Evolutionary conservation across 2,797 vertebrate species (phyloP).

Genomic region (Typhlichthys subterraneus): DNA sequence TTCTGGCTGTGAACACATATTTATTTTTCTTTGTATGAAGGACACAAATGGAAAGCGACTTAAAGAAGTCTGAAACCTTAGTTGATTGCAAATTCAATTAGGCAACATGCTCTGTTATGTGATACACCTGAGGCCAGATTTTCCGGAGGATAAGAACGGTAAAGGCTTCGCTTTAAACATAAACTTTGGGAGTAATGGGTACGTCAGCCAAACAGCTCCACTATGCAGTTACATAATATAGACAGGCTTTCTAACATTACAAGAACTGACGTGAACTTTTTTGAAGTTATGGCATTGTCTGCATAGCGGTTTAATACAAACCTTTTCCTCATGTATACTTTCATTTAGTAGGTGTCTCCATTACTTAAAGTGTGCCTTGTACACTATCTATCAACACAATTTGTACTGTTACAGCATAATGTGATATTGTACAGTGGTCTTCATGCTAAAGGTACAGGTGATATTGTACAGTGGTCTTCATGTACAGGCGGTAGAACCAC

Average conservation of each 20-base stretch:
- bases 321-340: background rate
- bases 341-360: no score
- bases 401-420: no score
- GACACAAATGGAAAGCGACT: conserved; percentile 52
- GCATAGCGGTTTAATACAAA: background rate
- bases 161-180: background rate
- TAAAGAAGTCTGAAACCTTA: conserved; percentile 45
- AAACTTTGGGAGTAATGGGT: conserved; percentile 4
- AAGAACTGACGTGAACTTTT: background rate
- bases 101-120: conserved; percentile 61
- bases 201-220: conserved; percentile 25
- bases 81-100: conserved; percentile 78
- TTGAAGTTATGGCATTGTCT: background rate
- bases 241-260: conserved; percentile 11
- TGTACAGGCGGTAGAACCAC: conserved; percentile 70
- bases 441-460: background rate
- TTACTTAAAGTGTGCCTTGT: no score
- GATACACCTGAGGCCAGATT: conserved; percentile 68
- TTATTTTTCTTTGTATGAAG: conserved; percentile 22
- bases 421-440: background rate
- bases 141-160: conserved; percentile 54
- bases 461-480: no score
- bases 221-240: conserved; percentile 12
- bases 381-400: no score
- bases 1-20: conserved; percentile 5